These are phyloP conservation scores for Coreius guichenoti DNA, from an alignment of 2,797 vertebrate species.

Conservation along the genomic window DNA sequence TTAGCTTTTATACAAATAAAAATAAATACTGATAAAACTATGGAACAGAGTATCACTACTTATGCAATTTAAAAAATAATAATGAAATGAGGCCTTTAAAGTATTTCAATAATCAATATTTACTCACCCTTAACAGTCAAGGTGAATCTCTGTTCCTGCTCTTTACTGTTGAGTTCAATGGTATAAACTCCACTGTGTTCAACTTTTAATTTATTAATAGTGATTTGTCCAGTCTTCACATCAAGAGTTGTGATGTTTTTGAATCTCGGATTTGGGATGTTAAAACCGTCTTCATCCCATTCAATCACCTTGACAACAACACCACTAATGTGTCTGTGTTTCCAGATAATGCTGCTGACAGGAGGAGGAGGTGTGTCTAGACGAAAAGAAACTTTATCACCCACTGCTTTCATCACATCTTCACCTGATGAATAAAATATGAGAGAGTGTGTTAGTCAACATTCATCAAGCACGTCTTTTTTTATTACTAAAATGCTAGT, in stretches of 20 bases:
- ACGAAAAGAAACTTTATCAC: neutral
- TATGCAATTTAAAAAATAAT: too few relatives aligned
- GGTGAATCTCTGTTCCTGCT: rapidly evolving
- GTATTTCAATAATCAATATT: neutral
- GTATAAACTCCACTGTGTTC: neutral
- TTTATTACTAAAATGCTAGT: too few relatives aligned
- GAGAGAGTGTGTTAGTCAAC: neutral
- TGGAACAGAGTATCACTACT: too few relatives aligned
- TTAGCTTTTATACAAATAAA: too few relatives aligned
- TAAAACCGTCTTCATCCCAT: rapidly evolving
- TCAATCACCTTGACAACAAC: neutral
- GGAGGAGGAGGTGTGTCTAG: rapidly evolving
- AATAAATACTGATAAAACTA: too few relatives aligned
- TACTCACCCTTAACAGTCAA: neutral
- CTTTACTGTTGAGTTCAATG: neutral
- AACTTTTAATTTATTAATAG: rapidly evolving
- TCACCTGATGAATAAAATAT: neutral
- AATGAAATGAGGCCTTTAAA: too few relatives aligned
- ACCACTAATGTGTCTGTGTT: rapidly evolving
- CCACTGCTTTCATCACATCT: neutral
- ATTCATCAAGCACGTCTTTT: neutral
- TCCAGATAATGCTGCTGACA: neutral
- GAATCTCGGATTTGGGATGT: neutral
- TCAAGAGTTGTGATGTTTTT: rapidly evolving
- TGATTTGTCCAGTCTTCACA: rapidly evolving